These are phyloP conservation scores for Spondyliosoma cantharus DNA, from an alignment of 2,797 vertebrate species.

Conservation along the genomic window DNA sequence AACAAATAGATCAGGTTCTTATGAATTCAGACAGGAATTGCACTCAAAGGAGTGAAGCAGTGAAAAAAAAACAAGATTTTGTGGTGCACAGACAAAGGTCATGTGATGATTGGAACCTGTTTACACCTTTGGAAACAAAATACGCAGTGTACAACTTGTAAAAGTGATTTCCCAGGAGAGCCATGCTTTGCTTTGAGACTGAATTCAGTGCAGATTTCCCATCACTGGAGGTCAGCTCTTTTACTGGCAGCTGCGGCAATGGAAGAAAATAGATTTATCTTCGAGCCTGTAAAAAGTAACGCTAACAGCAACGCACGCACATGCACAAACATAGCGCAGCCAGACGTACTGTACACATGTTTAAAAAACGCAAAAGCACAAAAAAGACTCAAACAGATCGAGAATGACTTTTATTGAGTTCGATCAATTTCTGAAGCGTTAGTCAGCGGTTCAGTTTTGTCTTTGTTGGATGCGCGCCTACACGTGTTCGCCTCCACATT, in stretches of 20 bases:
- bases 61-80: conserved; percentile 10
- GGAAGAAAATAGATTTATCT: conserved; percentile 56
- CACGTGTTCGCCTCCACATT: conserved; percentile 17
- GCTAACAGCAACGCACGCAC: conserved; percentile 31
- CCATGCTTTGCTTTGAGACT: conserved; percentile 29
- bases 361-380: conserved; percentile 39
- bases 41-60: conserved; percentile 19
- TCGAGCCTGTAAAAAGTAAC: conserved; percentile 46
- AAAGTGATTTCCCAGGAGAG: conserved; percentile 54
- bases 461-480: conserved; percentile 21
- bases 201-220: conserved; percentile 49
- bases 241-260: conserved; percentile 52
- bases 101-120: conserved; percentile 28
- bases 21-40: conserved; percentile 15
- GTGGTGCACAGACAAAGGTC: conserved; percentile 13
- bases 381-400: background rate
- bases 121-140: conserved; percentile 44
- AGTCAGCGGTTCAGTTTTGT: conserved; percentile 59
- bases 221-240: conserved; percentile 38
- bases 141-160: conserved; percentile 23
- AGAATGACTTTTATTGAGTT: conserved; percentile 31
- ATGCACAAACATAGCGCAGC: conserved; percentile 55
- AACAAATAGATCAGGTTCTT: conserved; percentile 30
- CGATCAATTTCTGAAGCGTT: conserved; percentile 15
- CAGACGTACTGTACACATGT: conserved; percentile 3